Evolutionary conservation across 2,888 invertebrate genomes (phyloP).

Genomic region (Nephrotoma guestfalica): DNA sequence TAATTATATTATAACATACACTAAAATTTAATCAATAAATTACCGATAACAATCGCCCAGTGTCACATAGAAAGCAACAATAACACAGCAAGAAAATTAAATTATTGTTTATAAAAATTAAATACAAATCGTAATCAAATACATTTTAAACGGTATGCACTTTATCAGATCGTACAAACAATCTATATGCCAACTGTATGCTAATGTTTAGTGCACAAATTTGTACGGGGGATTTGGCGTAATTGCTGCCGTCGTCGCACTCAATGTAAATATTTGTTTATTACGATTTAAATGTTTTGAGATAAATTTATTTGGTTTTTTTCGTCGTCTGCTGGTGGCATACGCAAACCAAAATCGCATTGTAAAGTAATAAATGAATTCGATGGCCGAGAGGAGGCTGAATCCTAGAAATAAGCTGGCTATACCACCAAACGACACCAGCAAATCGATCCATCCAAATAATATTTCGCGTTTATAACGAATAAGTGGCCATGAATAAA

Average conservation of each 20-base stretch:
- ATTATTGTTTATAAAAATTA: not conserved
- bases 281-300: not conserved
- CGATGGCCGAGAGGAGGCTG: slow-evolving; percentile 51
- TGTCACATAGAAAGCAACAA: not conserved
- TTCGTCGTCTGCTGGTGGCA: not conserved
- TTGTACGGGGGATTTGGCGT: not conserved
- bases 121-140: not conserved
- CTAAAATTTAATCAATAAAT: not conserved
- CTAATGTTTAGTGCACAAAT: not conserved
- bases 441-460: slow-evolving; percentile 59
- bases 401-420: slow-evolving; percentile 54
- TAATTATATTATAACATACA: not conserved
- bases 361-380: slow-evolving; percentile 53
- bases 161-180: not conserved
- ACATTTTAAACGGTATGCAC: not conserved
- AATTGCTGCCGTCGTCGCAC: not conserved
- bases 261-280: not conserved
- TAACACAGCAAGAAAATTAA: not conserved
- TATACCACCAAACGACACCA: slow-evolving; percentile 51
- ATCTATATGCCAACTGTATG: too few species aligned
- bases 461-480: slow-evolving; percentile 54
- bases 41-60: not conserved
- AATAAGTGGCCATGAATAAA: slow-evolving; percentile 49
- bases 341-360: slow-evolving; percentile 33
- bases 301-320: not conserved